Base-by-base conservation (phyloP, 2,888 invertebrate species). In the Cheilosia vulpina region DNA sequence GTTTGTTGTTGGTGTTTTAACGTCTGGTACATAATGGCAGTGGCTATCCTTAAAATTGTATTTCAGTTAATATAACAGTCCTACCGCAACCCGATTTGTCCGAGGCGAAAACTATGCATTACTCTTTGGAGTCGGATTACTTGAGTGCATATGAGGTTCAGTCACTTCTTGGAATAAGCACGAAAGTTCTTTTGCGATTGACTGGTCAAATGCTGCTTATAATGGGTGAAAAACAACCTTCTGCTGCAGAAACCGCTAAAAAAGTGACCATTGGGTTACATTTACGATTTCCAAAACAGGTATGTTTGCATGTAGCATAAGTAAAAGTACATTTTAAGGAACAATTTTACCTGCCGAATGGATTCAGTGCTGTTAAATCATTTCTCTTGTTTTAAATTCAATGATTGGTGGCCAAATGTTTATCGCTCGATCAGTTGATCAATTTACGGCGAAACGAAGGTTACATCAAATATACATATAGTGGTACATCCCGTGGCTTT, bases 211-310 rank as follows among this genome's bases (percentile, higher is more conserved):
- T 99, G 63, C 94, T 96, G 85, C 94, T 98, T 1, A 91, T 94
- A 1, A 87, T 93, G 6, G 94, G 94, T 0, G 92, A 93, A 21
- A 92, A 93, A n/a, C 89, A 90, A 1, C 81, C 88, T 9, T 88
- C 89, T 24, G 53, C 90, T 7, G 91, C 93, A 87, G 93, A 93
- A 43, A 91, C 90, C 82, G 88, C n/a, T 3, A 87, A 81, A 19
- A 87, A 94, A 90, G 91, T 95, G 17, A 98, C 98, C 90, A 94
- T 99, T 34, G 99, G 99, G 0, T 93, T 99, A 57, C 97, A 98
- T 91, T 93, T 99, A 24, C 99, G 99, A 92, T 97, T 96, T 89
- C 97, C 96, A 87, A 97, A 97, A 90, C 94, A 96, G 93, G 96
- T 96, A 66, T 52, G 89, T 31, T 45, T 47, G 11, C 65, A 7